Evolutionary conservation across 2,113 vertebrate species (phyloP).

Genomic region (Lagopus leucura): DNA sequence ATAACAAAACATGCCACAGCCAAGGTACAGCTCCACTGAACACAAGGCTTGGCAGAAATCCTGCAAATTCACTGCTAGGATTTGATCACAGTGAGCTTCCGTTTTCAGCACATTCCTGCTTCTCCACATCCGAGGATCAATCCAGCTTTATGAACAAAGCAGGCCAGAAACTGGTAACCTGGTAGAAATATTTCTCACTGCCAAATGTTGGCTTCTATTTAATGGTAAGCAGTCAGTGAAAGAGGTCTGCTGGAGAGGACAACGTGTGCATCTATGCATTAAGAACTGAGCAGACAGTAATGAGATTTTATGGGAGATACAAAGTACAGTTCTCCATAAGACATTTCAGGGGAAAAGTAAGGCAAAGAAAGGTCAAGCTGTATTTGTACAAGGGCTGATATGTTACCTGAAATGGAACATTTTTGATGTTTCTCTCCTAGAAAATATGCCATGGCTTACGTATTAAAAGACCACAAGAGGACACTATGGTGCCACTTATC

Average conservation of each 20-base stretch:
- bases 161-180: background rate
- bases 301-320: background rate
- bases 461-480: conserved; percentile 62
- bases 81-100: background rate
- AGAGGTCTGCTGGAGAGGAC: background rate
- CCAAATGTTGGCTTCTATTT: background rate
- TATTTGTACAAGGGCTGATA: background rate
- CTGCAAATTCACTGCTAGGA: background rate
- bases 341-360: background rate
- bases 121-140: background rate
- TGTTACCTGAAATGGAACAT: background rate
- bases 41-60: background rate
- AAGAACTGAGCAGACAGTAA: background rate
- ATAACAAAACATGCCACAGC: background rate
- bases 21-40: background rate
- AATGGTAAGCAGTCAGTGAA: background rate
- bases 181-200: background rate
- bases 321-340: background rate
- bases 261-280: fast-evolving
- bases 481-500: conserved; percentile 23
- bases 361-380: background rate
- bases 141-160: background rate
- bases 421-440: background rate
- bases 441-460: background rate
- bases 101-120: conserved; percentile 35